phyloP scores from a whole-genome alignment of 1,140 invertebrate genomes.

The Zaprionus davidi region DNA sequence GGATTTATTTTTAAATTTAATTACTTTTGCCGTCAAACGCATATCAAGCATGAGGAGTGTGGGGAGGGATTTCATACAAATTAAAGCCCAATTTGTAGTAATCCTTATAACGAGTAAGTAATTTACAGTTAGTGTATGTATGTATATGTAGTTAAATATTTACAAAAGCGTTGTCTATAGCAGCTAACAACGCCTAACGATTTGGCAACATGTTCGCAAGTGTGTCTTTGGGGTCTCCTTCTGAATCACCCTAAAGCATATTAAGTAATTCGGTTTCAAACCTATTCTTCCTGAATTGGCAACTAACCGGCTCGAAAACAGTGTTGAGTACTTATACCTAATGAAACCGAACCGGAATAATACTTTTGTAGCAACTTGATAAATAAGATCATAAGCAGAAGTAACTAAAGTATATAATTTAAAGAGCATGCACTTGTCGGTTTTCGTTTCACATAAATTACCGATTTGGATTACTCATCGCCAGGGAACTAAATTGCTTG shows the following conservation, averaged over 20 bases:
- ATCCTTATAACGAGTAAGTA: slow-evolving; percentile 69
- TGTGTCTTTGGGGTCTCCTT: neutral
- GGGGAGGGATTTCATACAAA: slow-evolving; percentile 33
- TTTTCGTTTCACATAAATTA: slow-evolving; percentile 24
- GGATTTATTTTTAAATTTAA: slow-evolving; percentile 25
- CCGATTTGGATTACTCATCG: neutral
- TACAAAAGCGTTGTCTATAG: slow-evolving; percentile 34
- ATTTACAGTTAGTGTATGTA: slow-evolving; percentile 61
- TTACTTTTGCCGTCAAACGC: neutral
- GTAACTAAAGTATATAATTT: neutral
- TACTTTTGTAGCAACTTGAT: neutral
- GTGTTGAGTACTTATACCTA: slow-evolving; percentile 10
- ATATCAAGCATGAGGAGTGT: neutral
- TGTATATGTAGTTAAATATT: slow-evolving; percentile 36
- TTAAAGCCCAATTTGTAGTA: slow-evolving; percentile 42
- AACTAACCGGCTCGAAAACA: slow-evolving; percentile 8
- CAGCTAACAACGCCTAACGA: slow-evolving; percentile 46
- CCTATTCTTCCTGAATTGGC: slow-evolving; percentile 1
- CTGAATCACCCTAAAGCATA: neutral
- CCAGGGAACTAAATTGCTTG: neutral
- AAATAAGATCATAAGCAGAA: neutral
- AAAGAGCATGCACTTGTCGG: slow-evolving; percentile 24
- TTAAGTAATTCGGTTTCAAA: neutral
- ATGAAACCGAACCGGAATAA: slow-evolving; percentile 30
- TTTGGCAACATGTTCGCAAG: slow-evolving; percentile 56